A percentile compares a stretch with the other conserved stretches of the same genome.
Evolutionary conservation across 2,797 vertebrate genomes (phyloP).

Genomic region (Characodon lateralis): DNA sequence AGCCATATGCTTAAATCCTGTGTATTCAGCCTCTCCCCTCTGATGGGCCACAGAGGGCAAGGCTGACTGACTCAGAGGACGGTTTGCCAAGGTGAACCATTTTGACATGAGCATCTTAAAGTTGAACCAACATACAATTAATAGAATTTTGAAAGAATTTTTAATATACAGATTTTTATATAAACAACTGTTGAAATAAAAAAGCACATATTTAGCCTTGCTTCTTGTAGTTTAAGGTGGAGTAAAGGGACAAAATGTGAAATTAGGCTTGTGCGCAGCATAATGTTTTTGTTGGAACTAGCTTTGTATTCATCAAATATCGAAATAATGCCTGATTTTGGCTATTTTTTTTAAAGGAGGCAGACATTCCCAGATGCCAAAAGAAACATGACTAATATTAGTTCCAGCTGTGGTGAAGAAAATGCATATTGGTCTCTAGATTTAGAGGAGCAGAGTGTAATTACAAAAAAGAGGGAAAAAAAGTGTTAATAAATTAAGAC

Average conservation of each 20-base stretch:
- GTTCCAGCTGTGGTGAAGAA: constrained; percentile 52
- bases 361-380: constrained; percentile 77
- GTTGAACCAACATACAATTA: constrained; percentile 28
- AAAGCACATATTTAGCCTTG: constrained; percentile 14
- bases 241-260: constrained; percentile 35
- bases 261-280: constrained; percentile 40
- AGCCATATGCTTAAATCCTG: constrained; percentile 68
- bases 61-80: constrained; percentile 60
- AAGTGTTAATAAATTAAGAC: constrained; percentile 57
- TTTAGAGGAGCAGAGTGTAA: constrained; percentile 53
- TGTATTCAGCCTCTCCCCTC: constrained; percentile 72
- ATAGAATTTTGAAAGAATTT: background rate
- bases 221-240: background rate
- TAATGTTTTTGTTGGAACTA: constrained; percentile 75
- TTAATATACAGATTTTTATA: background rate
- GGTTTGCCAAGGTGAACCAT: constrained; percentile 65
- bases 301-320: constrained; percentile 65
- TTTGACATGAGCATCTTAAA: constrained; percentile 28
- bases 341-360: constrained; percentile 47
- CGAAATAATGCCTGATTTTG: constrained; percentile 77
- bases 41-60: constrained; percentile 55
- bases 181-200: constrained; percentile 26
- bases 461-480: constrained; percentile 35
- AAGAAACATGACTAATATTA: constrained; percentile 79
- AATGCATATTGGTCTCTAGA: constrained; percentile 65